A percentile compares a stretch with the other conserved stretches of the same genome.
Conservation (phyloP, 2,113 vertebrate genomes). For the Tretioscincus oriximinensis region DNA sequence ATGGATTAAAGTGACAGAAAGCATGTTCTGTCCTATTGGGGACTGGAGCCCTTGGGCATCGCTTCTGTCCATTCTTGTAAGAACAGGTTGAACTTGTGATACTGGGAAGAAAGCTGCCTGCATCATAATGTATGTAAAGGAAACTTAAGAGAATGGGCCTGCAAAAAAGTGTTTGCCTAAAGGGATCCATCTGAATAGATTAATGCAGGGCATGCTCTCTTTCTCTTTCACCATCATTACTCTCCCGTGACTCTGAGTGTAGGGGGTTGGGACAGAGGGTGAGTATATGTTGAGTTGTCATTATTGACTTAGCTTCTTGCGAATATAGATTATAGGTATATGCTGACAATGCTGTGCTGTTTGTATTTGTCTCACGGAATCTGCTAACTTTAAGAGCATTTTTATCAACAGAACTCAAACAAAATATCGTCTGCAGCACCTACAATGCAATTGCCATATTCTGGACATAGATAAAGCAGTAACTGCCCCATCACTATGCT, state of each 20-base stretch:
- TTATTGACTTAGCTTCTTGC: too few relatives aligned
- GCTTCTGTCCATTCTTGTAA: not conserved
- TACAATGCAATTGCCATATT: not conserved
- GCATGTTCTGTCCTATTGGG: not conserved
- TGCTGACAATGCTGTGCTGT: too few relatives aligned
- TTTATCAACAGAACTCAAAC: not conserved
- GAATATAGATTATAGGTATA: too few relatives aligned
- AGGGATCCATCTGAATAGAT: not conserved
- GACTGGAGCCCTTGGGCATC: not conserved
- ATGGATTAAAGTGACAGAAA: conserved; percentile 6
- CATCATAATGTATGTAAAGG: not conserved
- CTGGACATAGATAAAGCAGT: not conserved
- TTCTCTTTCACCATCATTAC: not conserved
- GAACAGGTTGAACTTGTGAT: not conserved
- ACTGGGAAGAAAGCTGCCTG: not conserved
- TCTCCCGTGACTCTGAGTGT: too few relatives aligned
- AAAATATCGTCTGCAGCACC: not conserved
- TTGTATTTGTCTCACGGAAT: not conserved
- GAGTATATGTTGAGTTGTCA: too few relatives aligned
- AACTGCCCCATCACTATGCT: not conserved
- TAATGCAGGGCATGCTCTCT: not conserved
- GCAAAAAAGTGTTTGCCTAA: not conserved
- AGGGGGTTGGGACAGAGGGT: too few relatives aligned
- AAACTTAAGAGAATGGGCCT: not conserved
- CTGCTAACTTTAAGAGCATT: not conserved